phyloP scores from a whole-genome alignment of 2,113 vertebrate species.

The Oostethus manadensis region DNA sequence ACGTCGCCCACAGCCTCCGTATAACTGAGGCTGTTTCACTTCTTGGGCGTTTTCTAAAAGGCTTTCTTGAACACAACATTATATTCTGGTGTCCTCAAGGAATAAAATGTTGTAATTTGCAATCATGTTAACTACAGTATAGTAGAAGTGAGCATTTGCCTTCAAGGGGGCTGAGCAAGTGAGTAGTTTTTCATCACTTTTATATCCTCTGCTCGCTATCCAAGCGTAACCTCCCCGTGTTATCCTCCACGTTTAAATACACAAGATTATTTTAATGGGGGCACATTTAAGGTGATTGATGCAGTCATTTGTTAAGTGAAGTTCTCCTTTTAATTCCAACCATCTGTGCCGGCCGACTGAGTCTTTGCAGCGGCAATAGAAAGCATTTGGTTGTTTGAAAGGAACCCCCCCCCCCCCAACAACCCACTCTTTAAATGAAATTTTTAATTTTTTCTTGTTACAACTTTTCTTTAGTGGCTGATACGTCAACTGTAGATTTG shows the following conservation, averaged over 20 bases:
- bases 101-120: neutral
- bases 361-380: neutral
- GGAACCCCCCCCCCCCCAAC: too few relatives aligned
- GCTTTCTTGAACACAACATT: neutral
- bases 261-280: constrained; percentile 4
- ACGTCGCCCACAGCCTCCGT: neutral
- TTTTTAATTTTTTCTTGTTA: neutral
- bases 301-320: neutral
- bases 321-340: neutral
- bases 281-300: constrained; percentile 9
- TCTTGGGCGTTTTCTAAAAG: neutral
- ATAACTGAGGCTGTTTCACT: neutral
- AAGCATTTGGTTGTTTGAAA: neutral
- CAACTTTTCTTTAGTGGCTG: too few relatives aligned
- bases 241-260: constrained; percentile 6
- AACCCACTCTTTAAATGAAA: too few relatives aligned
- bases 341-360: neutral
- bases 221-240: constrained; percentile 3
- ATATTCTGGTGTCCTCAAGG: too few relatives aligned
- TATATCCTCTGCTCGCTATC: neutral
- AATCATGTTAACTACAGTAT: neutral
- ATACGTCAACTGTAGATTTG: too few relatives aligned
- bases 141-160: neutral
- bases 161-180: constrained; percentile 2
- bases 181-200: neutral